These are phyloP conservation scores for Oryzias curvinotus DNA, from an alignment of 2,113 vertebrate genomes.

Conservation along the genomic window DNA sequence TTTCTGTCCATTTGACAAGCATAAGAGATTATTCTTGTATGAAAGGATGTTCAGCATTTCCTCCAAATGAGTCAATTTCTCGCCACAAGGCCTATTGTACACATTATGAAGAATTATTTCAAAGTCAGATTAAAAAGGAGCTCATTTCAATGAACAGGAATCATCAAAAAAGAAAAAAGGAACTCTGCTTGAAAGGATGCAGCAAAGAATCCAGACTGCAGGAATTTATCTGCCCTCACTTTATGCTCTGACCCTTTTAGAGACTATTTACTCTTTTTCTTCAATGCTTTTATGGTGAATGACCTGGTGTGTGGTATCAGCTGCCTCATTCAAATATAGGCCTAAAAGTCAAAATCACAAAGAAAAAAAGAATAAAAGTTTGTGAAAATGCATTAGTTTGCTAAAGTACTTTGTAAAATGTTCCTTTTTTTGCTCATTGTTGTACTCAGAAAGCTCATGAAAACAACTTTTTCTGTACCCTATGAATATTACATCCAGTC, in stretches of 20 bases:
- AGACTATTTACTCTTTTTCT: conserved; percentile 46
- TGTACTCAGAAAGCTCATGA: conserved; percentile 24
- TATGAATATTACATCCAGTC: conserved; percentile 1
- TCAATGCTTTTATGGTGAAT: conserved; percentile 43
- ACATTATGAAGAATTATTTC: conserved; percentile 24
- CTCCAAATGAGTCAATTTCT: conserved; percentile 27
- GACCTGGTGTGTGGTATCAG: conserved; percentile 44
- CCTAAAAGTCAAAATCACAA: conserved; percentile 41
- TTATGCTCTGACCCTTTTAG: conserved; percentile 32
- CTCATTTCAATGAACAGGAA: neutral
- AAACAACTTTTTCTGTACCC: neutral
- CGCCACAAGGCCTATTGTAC: neutral
- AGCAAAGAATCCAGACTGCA: conserved; percentile 1
- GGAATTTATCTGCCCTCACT: conserved; percentile 28
- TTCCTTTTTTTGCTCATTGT: neutral
- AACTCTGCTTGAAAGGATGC: conserved; percentile 21
- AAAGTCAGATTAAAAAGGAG: conserved; percentile 6
- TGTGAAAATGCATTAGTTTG: neutral
- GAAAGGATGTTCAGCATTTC: conserved; percentile 16
- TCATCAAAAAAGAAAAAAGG: neutral
- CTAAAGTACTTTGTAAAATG: neutral
- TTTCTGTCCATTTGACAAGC: conserved; percentile 11
- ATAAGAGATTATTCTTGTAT: conserved; percentile 20
- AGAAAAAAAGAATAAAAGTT: conserved; percentile 23
- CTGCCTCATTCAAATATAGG: conserved; percentile 35